Evolutionary conservation across 2,888 invertebrate species (phyloP), one percentile per base, ranked within the genome.

Genomic region (Oxytorus armatus): DNA sequence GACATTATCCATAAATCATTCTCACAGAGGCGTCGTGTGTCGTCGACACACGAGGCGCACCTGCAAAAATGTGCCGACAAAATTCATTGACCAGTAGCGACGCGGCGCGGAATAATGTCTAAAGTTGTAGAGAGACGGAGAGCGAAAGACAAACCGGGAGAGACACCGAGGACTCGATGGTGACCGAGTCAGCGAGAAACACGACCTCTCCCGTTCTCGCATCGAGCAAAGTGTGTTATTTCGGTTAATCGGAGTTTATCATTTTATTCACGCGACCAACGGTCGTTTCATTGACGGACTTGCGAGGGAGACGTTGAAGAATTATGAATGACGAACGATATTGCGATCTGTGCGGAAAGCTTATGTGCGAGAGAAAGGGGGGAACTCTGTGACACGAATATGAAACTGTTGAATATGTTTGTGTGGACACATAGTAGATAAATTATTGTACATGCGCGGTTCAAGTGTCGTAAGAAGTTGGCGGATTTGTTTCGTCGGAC

Each of bases 291-390:
- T 81, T 82, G 82, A 81, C 73, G 33, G 66, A 75, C 36, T 49
- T 25, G 18, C 44, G 36, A 49, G 49, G 44, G 47, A 39, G 14
- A 69, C 65, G 72, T 57, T 49, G 72, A 77, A 74, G 69, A 90
- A 87, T 90, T 87, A 90, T 90, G 90, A 90, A 90, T 90, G 89
- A 86, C 82, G 76, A 81, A 85, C 55, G 87, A n/a, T 86, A 88
- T 86, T 88, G 88, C 88, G 84, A 55, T 87, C 85, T 84, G 85
- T 84, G 84, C 66, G 14, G 29, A 7, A 16, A 7, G 16, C n/a
- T n/a, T 23, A 3, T 18, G 10, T 61, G 51, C 8, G 11, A 3
- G 21, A 14, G 16, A 11, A 36, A 63, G 25, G 18, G n/a, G 16
- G 5, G 39, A 36, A 61, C 23, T 63, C 47, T 39, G 33, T 18